phyloP scores from a whole-genome alignment of 2,113 vertebrate species.

The Mesembrinibis cayennensis region DNA sequence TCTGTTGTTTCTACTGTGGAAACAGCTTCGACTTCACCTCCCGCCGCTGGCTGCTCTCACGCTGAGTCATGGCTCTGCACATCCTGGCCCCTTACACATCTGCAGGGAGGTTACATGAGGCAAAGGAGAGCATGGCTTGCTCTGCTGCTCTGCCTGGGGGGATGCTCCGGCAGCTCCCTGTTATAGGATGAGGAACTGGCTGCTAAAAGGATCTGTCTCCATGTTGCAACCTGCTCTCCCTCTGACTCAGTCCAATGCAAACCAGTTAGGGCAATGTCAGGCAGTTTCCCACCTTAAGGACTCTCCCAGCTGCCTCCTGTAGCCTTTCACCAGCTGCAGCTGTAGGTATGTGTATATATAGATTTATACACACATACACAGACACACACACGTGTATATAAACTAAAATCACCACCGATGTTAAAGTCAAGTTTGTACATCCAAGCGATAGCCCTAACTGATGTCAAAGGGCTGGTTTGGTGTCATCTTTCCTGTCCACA shows the following conservation, averaged over 20 bases:
- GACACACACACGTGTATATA: neutral
- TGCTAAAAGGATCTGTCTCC: neutral
- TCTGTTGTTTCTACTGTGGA: neutral
- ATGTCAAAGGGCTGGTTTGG: neutral
- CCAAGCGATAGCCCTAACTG: neutral
- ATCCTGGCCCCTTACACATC: neutral
- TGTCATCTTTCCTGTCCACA: neutral
- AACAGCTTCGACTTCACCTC: neutral
- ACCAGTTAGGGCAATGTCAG: neutral
- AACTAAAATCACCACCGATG: neutral
- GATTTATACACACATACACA: neutral
- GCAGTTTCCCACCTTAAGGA: neutral
- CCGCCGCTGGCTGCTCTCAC: fast-evolving
- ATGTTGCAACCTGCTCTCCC: neutral
- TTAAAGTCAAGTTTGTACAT: neutral
- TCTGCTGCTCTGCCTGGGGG: neutral
- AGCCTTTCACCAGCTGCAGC: neutral
- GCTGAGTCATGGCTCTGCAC: neutral
- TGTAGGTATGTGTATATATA: neutral
- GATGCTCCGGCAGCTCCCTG: neutral
- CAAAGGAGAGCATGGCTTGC: neutral
- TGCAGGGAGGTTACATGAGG: neutral
- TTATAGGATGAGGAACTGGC: neutral
- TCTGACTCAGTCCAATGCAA: neutral
- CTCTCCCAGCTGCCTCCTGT: neutral